phyloP scores from a whole-genome alignment of 1,140 invertebrate genomes.

The Ganaspis sp. region DNA sequence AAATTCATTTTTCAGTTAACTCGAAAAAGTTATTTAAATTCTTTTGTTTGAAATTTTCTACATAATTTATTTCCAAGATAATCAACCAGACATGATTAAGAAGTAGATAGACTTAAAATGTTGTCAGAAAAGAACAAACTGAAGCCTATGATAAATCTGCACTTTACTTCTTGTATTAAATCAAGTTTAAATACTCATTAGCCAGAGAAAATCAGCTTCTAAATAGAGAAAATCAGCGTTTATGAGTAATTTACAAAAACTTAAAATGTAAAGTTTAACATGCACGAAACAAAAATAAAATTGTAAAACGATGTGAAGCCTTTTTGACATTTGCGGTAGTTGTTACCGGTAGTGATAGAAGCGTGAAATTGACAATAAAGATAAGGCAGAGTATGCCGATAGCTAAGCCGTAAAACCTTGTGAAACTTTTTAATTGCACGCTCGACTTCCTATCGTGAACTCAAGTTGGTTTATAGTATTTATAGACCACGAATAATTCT shows the following conservation, averaged over 20 bases:
- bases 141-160: background rate
- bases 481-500: background rate
- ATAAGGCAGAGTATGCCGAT: constrained; percentile 8
- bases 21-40: background rate
- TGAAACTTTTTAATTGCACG: constrained; percentile 10
- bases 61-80: constrained; percentile 4
- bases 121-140: background rate
- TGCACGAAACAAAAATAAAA: background rate
- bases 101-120: background rate
- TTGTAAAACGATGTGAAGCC: constrained; percentile 1
- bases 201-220: constrained; percentile 4
- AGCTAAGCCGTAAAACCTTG: background rate
- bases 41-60: background rate
- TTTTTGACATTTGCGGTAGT: background rate
- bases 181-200: background rate
- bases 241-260: background rate
- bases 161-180: background rate
- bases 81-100: constrained; percentile 4
- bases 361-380: constrained; percentile 9
- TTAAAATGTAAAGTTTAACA: background rate
- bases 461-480: constrained; percentile 9
- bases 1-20: background rate
- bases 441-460: constrained; percentile 15
- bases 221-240: too few relatives aligned
- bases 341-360: constrained; percentile 2